Conservation (phyloP, 2,113 vertebrate genomes). For the Nyctereutes procyonoides region DNA sequence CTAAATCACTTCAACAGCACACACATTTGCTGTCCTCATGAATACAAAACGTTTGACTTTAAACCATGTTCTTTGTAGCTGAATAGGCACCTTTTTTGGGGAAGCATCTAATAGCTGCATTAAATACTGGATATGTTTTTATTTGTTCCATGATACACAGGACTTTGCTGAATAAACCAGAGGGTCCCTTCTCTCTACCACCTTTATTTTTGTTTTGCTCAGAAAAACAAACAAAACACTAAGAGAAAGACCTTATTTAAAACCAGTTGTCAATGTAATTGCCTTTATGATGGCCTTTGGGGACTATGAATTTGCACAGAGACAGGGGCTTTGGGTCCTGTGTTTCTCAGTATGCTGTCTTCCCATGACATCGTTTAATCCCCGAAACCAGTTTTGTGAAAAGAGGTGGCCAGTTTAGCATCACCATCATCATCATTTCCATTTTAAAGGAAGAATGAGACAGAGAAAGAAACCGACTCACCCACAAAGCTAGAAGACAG, state of each 20-base stretch:
- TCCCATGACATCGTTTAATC: not conserved
- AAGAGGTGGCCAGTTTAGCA: not conserved
- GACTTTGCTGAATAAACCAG: not conserved
- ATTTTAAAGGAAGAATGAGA: slow-evolving; percentile 48
- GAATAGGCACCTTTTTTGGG: slow-evolving; percentile 41
- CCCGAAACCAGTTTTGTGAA: not conserved
- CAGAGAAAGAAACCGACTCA: slow-evolving; percentile 62
- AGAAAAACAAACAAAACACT: not conserved
- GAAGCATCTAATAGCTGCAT: slow-evolving; percentile 75
- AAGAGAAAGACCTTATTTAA: slow-evolving; percentile 40
- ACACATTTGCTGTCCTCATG: slow-evolving; percentile 88
- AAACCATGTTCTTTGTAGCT: slow-evolving; percentile 74
- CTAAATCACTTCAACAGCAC: slow-evolving; percentile 89
- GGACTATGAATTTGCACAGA: slow-evolving; percentile 37
- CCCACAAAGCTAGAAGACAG: slow-evolving; percentile 76
- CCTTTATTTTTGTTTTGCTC: not conserved
- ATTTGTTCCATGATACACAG: not conserved
- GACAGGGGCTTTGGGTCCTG: not conserved
- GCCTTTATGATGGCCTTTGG: slow-evolving; percentile 21
- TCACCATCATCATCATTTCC: not conserved
- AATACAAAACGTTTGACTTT: slow-evolving; percentile 87
- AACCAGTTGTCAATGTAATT: not conserved
- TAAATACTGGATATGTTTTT: slow-evolving; percentile 66
- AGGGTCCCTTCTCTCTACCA: not conserved
- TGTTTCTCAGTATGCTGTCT: not conserved